Evolutionary conservation across 2,113 vertebrate species (phyloP).

Genomic region (Pavo muticus): DNA sequence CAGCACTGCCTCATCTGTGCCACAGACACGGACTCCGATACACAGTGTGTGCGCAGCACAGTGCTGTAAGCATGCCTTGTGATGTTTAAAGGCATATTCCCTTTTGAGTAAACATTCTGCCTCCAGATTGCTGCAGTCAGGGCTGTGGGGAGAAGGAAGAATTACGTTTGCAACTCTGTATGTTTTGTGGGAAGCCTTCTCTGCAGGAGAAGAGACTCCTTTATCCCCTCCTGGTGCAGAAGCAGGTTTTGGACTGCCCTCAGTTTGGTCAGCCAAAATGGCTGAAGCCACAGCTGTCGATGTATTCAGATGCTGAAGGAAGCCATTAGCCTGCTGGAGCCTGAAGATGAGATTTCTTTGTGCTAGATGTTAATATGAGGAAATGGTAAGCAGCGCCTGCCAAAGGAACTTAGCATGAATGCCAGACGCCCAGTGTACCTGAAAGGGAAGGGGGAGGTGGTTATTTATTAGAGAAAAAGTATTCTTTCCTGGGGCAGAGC

Average conservation of each 20-base stretch:
- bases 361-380: slow-evolving; percentile 55
- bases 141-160: background rate
- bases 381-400: slow-evolving; percentile 22
- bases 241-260: background rate
- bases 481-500: rapidly evolving
- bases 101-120: background rate
- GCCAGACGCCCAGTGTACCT: slow-evolving; percentile 2
- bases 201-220: background rate
- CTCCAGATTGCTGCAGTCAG: background rate
- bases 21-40: background rate
- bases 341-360: slow-evolving; percentile 65
- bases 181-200: background rate
- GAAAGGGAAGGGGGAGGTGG: slow-evolving; percentile 10
- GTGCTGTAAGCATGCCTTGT: background rate
- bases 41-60: rapidly evolving
- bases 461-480: background rate
- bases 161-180: background rate
- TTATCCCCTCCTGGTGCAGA: background rate
- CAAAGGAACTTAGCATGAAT: slow-evolving; percentile 28
- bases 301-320: slow-evolving; percentile 47
- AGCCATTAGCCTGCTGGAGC: slow-evolving; percentile 54
- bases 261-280: slow-evolving; percentile 22
- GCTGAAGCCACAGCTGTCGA: slow-evolving; percentile 57
- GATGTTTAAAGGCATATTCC: background rate
- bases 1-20: background rate